These are phyloP conservation scores for Amaurobius ferox DNA, from an alignment of 2,888 invertebrate species.

Conservation along the genomic window DNA sequence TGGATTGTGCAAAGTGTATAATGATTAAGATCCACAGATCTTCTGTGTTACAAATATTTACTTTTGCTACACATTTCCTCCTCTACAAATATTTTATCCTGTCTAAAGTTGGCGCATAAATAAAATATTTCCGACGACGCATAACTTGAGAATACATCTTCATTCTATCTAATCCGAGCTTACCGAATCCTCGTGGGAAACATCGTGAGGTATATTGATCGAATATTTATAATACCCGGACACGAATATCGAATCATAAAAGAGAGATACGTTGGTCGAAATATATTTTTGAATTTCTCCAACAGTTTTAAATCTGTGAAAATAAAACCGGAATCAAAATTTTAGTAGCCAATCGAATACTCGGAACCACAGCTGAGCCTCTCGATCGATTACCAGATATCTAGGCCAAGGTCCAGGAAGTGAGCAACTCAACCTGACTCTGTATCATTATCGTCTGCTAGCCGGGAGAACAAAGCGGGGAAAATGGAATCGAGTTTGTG, in stretches of 20 bases:
- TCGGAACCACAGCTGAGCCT: slow-evolving; percentile 31
- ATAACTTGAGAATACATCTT: too few species aligned
- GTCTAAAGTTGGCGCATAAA: too few species aligned
- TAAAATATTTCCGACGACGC: too few species aligned
- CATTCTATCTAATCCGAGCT: too few species aligned
- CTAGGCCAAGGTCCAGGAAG: slow-evolving; percentile 70
- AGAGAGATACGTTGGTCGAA: not conserved
- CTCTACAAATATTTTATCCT: too few species aligned
- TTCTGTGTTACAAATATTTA: too few species aligned
- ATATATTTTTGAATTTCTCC: not conserved
- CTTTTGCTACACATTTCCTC: too few species aligned
- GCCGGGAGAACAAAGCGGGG: not conserved
- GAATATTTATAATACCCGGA: not conserved
- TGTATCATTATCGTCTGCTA: slow-evolving; percentile 36
- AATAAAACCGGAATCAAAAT: slow-evolving; percentile 10
- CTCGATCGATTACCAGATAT: slow-evolving; percentile 56
- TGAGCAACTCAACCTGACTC: slow-evolving; percentile 58
- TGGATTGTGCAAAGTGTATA: too few species aligned
- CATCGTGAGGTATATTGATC: not conserved
- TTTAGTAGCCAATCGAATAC: slow-evolving; percentile 36
- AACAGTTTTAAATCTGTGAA: not conserved
- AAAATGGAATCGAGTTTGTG: not conserved
- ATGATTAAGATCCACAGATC: too few species aligned
- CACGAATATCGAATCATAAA: not conserved
- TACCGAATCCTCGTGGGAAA: too few species aligned